phyloP scores from a whole-genome alignment of 2,797 vertebrate genomes.

The Coranthus polyacanthus region DNA sequence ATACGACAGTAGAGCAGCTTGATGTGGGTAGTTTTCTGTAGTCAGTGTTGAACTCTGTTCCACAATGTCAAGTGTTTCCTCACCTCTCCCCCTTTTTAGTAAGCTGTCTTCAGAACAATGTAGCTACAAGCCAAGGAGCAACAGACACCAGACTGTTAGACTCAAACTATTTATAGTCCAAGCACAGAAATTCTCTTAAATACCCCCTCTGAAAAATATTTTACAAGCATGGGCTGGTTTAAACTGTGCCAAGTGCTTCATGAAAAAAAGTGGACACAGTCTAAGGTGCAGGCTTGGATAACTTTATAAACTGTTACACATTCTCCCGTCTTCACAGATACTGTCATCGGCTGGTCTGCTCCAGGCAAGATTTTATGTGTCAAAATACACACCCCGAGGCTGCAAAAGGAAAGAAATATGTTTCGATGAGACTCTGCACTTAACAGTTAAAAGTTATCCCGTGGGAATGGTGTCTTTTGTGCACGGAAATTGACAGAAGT shows the following conservation, averaged over 20 bases:
- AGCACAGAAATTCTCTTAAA: constrained; percentile 29
- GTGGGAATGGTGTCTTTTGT: background rate
- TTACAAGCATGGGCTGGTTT: constrained; percentile 23
- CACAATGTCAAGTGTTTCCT: constrained; percentile 40
- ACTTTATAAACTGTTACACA: constrained; percentile 17
- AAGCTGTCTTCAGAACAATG: constrained; percentile 17
- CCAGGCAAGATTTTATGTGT: constrained; percentile 20
- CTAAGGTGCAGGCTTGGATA: constrained; percentile 18
- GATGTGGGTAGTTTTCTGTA: constrained; percentile 18
- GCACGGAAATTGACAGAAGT: constrained; percentile 22
- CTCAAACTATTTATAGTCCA: constrained; percentile 46
- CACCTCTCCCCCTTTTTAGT: constrained; percentile 29
- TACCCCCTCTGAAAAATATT: constrained; percentile 20
- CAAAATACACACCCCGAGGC: constrained; percentile 20
- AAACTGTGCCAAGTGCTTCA: constrained; percentile 30
- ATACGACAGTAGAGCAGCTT: constrained; percentile 22
- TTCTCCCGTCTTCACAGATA: constrained; percentile 15
- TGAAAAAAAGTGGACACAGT: constrained; percentile 12
- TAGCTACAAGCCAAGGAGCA: constrained; percentile 25
- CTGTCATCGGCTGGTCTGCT: constrained; percentile 8
- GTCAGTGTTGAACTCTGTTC: constrained; percentile 41
- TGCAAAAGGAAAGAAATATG: constrained; percentile 8
- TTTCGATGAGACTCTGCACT: constrained; percentile 1
- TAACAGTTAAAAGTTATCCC: constrained; percentile 32
- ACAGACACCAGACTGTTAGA: constrained; percentile 15